phyloP scores from a whole-genome alignment of 2,113 vertebrate species.

The Madoqua kirkii region DNA sequence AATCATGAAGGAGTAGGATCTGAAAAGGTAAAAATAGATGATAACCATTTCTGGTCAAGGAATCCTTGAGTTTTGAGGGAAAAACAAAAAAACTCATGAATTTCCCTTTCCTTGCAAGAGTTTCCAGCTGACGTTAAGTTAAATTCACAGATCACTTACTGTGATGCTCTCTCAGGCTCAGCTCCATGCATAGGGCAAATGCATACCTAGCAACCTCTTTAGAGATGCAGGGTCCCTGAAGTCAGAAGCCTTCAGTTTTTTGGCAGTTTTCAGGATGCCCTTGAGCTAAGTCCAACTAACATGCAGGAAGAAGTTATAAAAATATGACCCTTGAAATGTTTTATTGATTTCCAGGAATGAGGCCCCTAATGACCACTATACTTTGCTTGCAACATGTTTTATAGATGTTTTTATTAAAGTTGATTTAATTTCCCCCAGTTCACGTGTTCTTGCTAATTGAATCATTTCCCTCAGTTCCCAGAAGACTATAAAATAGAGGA shows the following conservation, averaged over 20 bases:
- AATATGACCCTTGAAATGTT: slow-evolving; percentile 57
- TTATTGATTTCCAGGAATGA: slow-evolving; percentile 72
- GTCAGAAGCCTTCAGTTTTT: not conserved
- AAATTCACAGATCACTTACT: not conserved
- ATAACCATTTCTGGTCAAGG: not conserved
- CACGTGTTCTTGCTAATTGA: slow-evolving; percentile 69
- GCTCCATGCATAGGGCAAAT: not conserved
- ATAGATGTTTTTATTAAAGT: slow-evolving; percentile 74
- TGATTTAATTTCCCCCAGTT: slow-evolving; percentile 72
- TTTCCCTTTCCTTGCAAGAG: not conserved
- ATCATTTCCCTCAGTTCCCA: slow-evolving; percentile 69
- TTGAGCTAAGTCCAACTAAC: slow-evolving; percentile 34
- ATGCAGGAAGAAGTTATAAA: slow-evolving; percentile 48
- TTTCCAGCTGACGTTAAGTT: not conserved
- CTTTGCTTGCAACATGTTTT: slow-evolving; percentile 64
- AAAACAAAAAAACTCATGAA: not conserved
- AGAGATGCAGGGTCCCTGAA: not conserved
- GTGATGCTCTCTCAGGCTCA: not conserved
- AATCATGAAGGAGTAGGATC: not conserved
- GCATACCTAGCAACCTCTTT: not conserved
- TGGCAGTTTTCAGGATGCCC: slow-evolving; percentile 44
- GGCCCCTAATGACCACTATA: slow-evolving; percentile 56
- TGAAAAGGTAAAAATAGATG: not conserved
- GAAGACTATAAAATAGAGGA: slow-evolving; percentile 63
- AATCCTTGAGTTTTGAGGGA: not conserved